Evolutionary conservation across 2,113 vertebrate species (phyloP).

Genomic region (Rhinogobius similis): DNA sequence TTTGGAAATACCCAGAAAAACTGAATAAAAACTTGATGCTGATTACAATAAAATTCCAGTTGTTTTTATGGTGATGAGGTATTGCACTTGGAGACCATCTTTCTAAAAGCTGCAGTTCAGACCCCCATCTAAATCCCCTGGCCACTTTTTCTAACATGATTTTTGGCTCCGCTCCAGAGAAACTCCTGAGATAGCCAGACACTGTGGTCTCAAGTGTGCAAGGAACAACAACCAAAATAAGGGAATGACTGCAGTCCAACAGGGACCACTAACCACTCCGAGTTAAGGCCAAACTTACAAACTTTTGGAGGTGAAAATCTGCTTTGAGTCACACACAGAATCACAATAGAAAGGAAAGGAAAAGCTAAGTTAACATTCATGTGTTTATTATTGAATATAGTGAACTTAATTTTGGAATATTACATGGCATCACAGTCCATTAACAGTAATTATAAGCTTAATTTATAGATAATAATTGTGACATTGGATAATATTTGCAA

Average conservation of each 20-base stretch:
- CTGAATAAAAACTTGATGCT: constrained; percentile 22
- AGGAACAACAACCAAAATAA: constrained; percentile 52
- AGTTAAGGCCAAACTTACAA: constrained; percentile 57
- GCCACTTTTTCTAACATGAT: constrained; percentile 34
- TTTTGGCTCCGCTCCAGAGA: constrained; percentile 41
- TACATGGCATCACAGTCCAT: constrained; percentile 43
- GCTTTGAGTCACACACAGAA: constrained; percentile 60
- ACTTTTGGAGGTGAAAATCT: constrained; percentile 56
- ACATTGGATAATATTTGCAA: no score
- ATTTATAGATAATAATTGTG: no score
- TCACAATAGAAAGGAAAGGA: constrained; percentile 45
- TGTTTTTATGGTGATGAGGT: constrained; percentile 63
- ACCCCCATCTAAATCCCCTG: constrained; percentile 32
- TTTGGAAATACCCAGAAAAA: constrained; percentile 12
- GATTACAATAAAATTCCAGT: constrained; percentile 42
- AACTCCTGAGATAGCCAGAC: constrained; percentile 62
- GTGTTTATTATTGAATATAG: constrained; percentile 64
- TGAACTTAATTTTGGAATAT: constrained; percentile 29
- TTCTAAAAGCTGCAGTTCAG: constrained; percentile 21
- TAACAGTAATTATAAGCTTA: constrained; percentile 19
- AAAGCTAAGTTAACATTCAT: constrained; percentile 62
- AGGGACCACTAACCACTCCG: constrained; percentile 49
- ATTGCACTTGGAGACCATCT: constrained; percentile 51
- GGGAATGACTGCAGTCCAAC: constrained; percentile 45
- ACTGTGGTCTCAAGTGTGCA: constrained; percentile 49